Percentiles rank a stretch among this genome's conserved stretches.
These are phyloP conservation scores for Lepus americanus DNA, from an alignment of 2,113 vertebrate species.

Conservation along the genomic window DNA sequence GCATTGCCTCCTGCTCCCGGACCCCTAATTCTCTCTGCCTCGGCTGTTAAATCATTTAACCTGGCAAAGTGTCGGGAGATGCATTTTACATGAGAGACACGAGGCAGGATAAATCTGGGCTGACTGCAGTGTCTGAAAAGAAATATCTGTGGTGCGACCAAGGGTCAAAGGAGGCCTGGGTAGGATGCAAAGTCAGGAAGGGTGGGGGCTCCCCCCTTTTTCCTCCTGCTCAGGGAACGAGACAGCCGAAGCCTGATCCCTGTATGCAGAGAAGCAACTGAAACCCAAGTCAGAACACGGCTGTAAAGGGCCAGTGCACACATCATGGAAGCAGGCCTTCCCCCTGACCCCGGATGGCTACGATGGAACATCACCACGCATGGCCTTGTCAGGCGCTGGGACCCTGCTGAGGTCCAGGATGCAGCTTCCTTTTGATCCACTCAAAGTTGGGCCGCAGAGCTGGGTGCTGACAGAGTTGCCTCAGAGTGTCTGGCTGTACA, in stretches of 20 bases:
- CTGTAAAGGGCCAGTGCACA: neutral
- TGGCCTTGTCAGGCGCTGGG: neutral
- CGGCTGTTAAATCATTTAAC: slow-evolving; percentile 85
- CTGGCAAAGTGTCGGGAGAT: slow-evolving; percentile 82
- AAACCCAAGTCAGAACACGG: neutral
- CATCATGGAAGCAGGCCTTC: neutral
- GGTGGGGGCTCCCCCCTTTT: neutral
- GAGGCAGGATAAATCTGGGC: slow-evolving; percentile 74
- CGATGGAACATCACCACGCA: neutral
- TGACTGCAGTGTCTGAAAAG: slow-evolving; percentile 75
- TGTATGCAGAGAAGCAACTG: neutral
- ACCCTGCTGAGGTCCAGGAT: neutral
- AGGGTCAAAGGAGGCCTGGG: slow-evolving; percentile 64
- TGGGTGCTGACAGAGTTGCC: neutral
- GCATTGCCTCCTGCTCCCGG: slow-evolving; percentile 77
- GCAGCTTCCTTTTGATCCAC: neutral
- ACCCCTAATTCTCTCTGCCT: slow-evolving; percentile 84
- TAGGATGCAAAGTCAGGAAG: neutral
- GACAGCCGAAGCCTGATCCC: neutral
- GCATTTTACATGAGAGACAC: slow-evolving; percentile 83
- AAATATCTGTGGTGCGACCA: slow-evolving; percentile 64
- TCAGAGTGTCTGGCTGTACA: neutral
- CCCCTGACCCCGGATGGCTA: neutral
- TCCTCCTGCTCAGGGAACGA: neutral
- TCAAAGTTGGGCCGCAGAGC: neutral